Evolutionary conservation across 2,113 vertebrate species (phyloP).

Genomic region (Trichomycterus rosablanca): DNA sequence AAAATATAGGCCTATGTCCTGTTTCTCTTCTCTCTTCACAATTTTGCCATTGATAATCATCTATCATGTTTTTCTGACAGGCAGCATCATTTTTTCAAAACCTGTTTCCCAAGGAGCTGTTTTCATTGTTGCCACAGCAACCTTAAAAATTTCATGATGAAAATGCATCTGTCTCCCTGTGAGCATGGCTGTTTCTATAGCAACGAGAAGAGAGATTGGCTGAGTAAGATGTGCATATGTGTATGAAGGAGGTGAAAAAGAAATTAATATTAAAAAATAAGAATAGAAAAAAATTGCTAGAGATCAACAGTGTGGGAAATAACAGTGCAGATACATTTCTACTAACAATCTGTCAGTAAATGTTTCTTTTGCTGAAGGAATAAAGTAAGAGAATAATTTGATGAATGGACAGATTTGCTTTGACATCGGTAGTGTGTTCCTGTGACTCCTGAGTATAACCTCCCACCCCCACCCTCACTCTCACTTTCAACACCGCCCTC

Average conservation of each 20-base stretch:
- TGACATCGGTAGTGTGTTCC: constrained; percentile 19
- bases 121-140: constrained; percentile 49
- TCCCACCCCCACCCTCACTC: constrained; percentile 10
- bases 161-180: constrained; percentile 39
- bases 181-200: constrained; percentile 43
- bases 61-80: constrained; percentile 21
- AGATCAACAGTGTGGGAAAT: not conserved
- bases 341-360: not conserved
- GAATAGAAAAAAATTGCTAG: too few relatives aligned
- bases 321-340: too few relatives aligned
- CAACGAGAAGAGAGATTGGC: constrained; percentile 38
- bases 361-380: not conserved
- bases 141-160: constrained; percentile 43
- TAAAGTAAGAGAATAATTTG: constrained; percentile 16
- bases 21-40: too few relatives aligned
- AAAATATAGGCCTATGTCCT: too few relatives aligned
- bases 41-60: too few relatives aligned
- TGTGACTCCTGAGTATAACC: constrained; percentile 5
- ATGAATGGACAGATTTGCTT: not conserved
- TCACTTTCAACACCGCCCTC: constrained; percentile 12
- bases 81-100: constrained; percentile 30
- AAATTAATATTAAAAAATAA: not conserved
- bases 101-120: constrained; percentile 42
- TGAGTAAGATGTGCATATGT: constrained; percentile 33
- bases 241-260: not conserved